Conservation (phyloP, 2,113 vertebrate genomes). For the Manacus vitellinus region DNA sequence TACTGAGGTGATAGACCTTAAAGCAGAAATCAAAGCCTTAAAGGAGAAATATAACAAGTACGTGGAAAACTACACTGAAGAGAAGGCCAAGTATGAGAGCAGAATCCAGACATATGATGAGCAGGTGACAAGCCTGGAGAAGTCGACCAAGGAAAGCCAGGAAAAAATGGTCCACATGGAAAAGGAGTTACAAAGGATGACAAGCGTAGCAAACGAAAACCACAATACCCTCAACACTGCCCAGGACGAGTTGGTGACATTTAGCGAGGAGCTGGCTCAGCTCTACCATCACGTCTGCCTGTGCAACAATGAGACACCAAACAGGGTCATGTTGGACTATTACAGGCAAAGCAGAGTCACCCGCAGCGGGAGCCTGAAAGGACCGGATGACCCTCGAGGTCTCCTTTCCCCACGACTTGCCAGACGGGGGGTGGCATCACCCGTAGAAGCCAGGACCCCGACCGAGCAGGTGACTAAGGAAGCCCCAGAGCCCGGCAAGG, state of each 20-base stretch:
- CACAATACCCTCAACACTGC: conserved; percentile 90
- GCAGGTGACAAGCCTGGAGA: conserved; percentile 86
- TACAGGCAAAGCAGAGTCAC: conserved; percentile 93
- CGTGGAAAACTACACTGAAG: conserved; percentile 88
- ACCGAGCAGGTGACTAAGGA: conserved; percentile 85
- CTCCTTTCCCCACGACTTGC: conserved; percentile 90
- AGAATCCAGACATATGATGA: conserved; percentile 82
- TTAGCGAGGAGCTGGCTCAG: conserved; percentile 96
- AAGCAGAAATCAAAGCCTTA: conserved; percentile 94
- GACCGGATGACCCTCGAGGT: conserved; percentile 88
- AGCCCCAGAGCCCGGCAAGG: conserved; percentile 68
- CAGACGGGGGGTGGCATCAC: conserved; percentile 82
- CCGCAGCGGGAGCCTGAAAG: conserved; percentile 91
- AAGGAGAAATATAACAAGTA: conserved; percentile 95
- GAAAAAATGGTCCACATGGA: conserved; percentile 87
- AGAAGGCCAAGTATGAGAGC: conserved; percentile 81
- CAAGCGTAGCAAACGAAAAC: conserved; percentile 84
- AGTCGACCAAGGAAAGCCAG: conserved; percentile 81
- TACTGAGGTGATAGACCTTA: conserved; percentile 95
- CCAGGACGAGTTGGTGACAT: conserved; percentile 95
- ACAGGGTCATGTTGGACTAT: conserved; percentile 98
- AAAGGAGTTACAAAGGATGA: conserved; percentile 85
- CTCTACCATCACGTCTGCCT: conserved; percentile 98
- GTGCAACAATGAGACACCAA: conserved; percentile 97
- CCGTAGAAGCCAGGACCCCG: conserved; percentile 76